Evolutionary conservation across 1,140 invertebrate species (phyloP).

Genomic region (Microplitis demolitor): DNA sequence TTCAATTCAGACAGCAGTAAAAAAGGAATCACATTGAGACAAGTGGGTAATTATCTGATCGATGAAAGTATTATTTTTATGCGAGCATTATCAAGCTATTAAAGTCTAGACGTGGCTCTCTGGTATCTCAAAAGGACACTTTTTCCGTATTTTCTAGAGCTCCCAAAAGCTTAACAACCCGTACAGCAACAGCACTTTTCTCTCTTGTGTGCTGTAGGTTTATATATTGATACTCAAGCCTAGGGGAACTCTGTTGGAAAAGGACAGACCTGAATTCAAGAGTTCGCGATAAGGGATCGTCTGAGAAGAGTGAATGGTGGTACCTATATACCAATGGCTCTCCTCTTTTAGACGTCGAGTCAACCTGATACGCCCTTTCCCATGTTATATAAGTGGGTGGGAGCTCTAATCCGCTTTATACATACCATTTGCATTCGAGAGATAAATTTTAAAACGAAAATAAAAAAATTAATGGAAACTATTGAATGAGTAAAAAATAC

Average conservation of each 20-base stretch:
- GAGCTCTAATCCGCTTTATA: slow-evolving; percentile 6
- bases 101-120: too few species aligned
- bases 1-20: too few species aligned
- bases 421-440: background rate
- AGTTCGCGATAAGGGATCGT: background rate
- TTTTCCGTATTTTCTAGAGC: too few species aligned
- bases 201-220: background rate
- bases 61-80: too few species aligned
- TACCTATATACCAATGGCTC: background rate
- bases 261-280: background rate
- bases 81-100: too few species aligned
- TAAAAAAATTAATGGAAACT: too few species aligned
- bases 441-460: background rate
- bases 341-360: background rate
- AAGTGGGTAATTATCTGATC: too few species aligned
- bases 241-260: background rate
- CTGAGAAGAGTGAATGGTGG: slow-evolving; percentile 5
- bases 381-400: slow-evolving; percentile 14
- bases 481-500: too few species aligned
- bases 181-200: background rate
- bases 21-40: too few species aligned
- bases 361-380: slow-evolving; percentile 6
- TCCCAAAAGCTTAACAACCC: background rate
- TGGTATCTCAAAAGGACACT: too few species aligned
- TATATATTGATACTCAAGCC: background rate